A percentile compares a stretch with the other conserved stretches of the same genome.
Conservation (phyloP, 2,797 vertebrate species). For the Phoeniculus purpureus region DNA sequence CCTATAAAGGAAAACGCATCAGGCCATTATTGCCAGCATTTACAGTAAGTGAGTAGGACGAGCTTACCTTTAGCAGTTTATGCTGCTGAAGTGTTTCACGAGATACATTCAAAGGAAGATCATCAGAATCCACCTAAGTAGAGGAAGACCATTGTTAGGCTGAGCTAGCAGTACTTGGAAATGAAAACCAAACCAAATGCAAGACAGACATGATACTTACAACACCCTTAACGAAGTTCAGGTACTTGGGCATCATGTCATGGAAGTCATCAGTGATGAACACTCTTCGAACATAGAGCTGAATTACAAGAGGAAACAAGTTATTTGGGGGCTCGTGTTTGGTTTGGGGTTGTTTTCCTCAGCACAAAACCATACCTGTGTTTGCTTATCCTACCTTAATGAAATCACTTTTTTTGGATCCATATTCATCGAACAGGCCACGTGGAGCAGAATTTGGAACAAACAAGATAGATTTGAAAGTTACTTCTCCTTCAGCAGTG, state of each 20-base stretch:
- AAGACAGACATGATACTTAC: conserved; percentile 80
- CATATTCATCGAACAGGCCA: conserved; percentile 97
- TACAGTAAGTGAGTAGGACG: background rate
- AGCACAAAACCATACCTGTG: background rate
- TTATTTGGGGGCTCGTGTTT: background rate
- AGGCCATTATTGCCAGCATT: background rate
- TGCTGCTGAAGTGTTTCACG: conserved; percentile 98
- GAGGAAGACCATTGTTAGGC: background rate
- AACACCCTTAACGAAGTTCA: conserved; percentile 97
- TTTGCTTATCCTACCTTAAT: conserved; percentile 87
- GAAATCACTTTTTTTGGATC: conserved; percentile 97
- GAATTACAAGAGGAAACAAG: background rate
- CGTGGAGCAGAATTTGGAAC: conserved; percentile 92
- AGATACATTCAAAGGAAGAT: conserved; percentile 97
- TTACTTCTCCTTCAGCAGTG: conserved; percentile 97
- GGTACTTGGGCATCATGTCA: conserved; percentile 99
- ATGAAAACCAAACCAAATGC: background rate
- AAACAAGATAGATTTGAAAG: conserved; percentile 97
- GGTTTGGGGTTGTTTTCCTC: background rate
- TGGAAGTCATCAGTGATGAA: conserved; percentile 99
- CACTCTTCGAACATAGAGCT: conserved; percentile 87
- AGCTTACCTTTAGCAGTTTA: conserved; percentile 92
- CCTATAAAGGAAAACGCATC: background rate
- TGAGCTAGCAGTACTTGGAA: background rate
- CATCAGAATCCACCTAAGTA: conserved; percentile 96